A percentile compares a stretch with the other conserved stretches of the same genome.
Conservation (phyloP, 1,140 invertebrate genomes). For the Globodera rostochiensis region DNA sequence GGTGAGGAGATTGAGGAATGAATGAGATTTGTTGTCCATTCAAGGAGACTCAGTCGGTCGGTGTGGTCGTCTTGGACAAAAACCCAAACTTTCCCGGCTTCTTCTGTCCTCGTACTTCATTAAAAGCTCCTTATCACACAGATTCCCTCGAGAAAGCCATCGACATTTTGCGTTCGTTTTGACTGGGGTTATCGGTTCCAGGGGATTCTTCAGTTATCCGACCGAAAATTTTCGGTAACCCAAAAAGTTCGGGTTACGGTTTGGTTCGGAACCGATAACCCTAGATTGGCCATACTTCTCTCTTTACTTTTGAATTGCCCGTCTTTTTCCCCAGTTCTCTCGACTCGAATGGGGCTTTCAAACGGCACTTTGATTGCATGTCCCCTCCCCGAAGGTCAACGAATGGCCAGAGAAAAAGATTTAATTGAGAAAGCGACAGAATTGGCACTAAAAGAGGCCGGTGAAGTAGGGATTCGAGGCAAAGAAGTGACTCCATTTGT, state of each 20-base stretch:
- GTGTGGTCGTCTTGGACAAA: constrained; percentile 78
- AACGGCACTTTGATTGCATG: constrained; percentile 87
- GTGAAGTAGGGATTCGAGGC: constrained; percentile 72
- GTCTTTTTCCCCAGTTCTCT: constrained; percentile 51
- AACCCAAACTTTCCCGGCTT: constrained; percentile 79
- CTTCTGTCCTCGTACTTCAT: constrained; percentile 77
- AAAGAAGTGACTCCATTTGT: constrained; percentile 91
- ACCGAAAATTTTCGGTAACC: no score
- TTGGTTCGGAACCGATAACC: no score
- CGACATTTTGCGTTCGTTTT: constrained; percentile 67
- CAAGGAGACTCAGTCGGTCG: constrained; percentile 87
- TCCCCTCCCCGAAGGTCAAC: constrained; percentile 76
- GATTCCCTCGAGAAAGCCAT: constrained; percentile 74
- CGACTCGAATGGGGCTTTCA: constrained; percentile 67
- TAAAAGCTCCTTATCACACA: constrained; percentile 75
- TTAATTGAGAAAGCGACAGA: constrained; percentile 75
- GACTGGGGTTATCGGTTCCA: no score
- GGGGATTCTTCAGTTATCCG: no score
- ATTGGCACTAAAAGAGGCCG: constrained; percentile 75
- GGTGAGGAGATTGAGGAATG: constrained; percentile 65
- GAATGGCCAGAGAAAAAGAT: constrained; percentile 69
- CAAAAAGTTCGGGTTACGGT: no score
- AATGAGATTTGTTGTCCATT: constrained; percentile 23
- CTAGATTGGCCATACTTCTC: background rate
- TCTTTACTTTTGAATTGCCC: constrained; percentile 63